A percentile compares a stretch with the other conserved stretches of the same genome.
phyloP scores from a whole-genome alignment of 2,888 invertebrate species.

The Orchestes rusci region DNA sequence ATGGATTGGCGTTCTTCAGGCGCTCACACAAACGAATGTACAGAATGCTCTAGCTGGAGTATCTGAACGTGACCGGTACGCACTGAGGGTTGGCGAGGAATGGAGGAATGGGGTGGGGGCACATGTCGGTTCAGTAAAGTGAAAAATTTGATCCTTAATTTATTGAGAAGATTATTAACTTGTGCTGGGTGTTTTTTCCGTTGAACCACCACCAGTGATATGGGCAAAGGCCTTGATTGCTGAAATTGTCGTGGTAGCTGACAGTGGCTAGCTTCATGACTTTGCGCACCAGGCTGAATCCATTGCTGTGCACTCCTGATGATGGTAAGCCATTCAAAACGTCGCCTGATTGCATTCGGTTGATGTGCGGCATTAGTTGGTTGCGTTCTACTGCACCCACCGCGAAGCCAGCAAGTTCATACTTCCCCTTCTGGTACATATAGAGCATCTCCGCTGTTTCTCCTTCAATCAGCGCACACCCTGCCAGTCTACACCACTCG shows the following conservation, averaged over 20 bases:
- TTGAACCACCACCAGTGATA: conserved; percentile 89
- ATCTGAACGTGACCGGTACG: too few relatives aligned
- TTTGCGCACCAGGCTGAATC: conserved; percentile 82
- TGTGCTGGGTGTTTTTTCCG: conserved; percentile 85
- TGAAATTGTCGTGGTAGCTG: conserved; percentile 61
- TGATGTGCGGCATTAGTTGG: conserved; percentile 59
- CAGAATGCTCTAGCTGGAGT: too few relatives aligned
- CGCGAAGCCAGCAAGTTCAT: conserved; percentile 93
- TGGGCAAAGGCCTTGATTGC: conserved; percentile 85
- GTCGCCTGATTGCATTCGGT: conserved; percentile 66
- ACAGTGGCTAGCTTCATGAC: conserved; percentile 62
- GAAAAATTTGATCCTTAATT: too few relatives aligned
- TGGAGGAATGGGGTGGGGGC: too few relatives aligned
- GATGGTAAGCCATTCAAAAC: conserved; percentile 80
- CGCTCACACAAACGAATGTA: too few relatives aligned
- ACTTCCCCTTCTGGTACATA: conserved; percentile 80
- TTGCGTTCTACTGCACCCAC: conserved; percentile 84
- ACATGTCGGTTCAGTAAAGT: too few relatives aligned
- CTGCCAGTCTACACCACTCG: conserved; percentile 77
- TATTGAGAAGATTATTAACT: too few relatives aligned
- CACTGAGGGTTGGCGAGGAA: too few relatives aligned
- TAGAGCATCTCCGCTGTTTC: conserved; percentile 98
- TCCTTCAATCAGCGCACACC: conserved; percentile 83
- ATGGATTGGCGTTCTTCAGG: too few relatives aligned
- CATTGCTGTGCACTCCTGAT: conserved; percentile 90